phyloP scores from a whole-genome alignment of 2,113 vertebrate genomes.

The Suricata suricatta region DNA sequence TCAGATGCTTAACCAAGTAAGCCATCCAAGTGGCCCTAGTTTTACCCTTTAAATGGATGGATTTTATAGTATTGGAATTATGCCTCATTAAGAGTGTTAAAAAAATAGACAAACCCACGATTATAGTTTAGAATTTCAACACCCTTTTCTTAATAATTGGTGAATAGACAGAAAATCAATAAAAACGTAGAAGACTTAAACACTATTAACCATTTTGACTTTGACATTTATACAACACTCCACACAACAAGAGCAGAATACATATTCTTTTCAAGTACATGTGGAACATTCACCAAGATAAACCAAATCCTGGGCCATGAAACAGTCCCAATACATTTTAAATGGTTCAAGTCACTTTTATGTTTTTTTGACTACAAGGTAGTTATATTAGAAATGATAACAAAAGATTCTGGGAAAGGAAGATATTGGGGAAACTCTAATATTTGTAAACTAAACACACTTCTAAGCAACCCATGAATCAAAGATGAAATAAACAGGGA shows the following conservation, averaged over 20 bases:
- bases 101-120: background rate
- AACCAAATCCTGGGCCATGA: background rate
- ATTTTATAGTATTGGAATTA: background rate
- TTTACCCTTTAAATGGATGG: background rate
- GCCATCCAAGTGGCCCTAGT: background rate
- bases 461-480: background rate
- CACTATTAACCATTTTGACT: background rate
- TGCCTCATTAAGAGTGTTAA: background rate
- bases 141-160: background rate
- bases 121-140: background rate
- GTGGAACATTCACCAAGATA: background rate
- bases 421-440: background rate
- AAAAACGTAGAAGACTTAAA: background rate
- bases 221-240: background rate
- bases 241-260: background rate
- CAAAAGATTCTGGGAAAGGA: background rate
- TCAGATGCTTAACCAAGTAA: too few relatives aligned
- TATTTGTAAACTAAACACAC: background rate
- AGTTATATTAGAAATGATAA: background rate
- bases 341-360: background rate
- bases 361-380: background rate
- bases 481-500: background rate
- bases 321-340: background rate
- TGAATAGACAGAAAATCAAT: background rate
- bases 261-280: background rate